Base-by-base conservation (phyloP, 2,113 vertebrate species). In the Nothobranchius furzeri region DNA sequence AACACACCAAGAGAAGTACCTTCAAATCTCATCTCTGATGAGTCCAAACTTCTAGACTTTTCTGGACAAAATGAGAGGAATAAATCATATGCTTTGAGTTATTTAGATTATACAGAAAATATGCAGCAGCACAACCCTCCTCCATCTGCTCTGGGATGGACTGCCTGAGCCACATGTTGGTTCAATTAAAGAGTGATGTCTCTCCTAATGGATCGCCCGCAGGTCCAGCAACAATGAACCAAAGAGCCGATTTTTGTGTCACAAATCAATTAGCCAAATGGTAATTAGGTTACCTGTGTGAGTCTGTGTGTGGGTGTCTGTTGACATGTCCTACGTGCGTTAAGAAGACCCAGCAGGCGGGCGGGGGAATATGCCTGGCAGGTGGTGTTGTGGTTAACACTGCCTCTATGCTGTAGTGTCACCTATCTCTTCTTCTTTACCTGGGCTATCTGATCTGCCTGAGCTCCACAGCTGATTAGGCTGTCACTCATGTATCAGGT, bases 71-170 rank as follows among this genome's bases (percentile, higher is more conserved):
- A 77, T 45, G 60, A 60, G 56, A 75, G 62, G 63, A 76, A 60
- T 62, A 83, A 86, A 84, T 80, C 75, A 70, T 82, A 74, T 66
- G 70, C 63, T 79, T 72, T 58, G 82, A 85, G 82, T 88, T 88
- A 80, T 61, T 84, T 78, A 81, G 72, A 82, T 62, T 67, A 69
- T 73, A 91, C 61, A 82, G 46, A 76, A 89, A 91, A 85, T 87
- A 88, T 72, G 74, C 81, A 71, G 14, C 64, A 48, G 63, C 57
- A 60, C 83, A 78, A 70, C 60, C 59, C 83, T 75, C 54, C 30
- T 0, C 70, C 82, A 81, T 88, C 75, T 87, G 85, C 75, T 58
- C 51, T 9, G 17, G 66, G 60, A 58, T 70, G 73, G 60, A 75
- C 61, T 24, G 54, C 60, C 68, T 68, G 50, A 42, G 75, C 79